Evolutionary conservation across 2,888 invertebrate species (phyloP), one percentile per base, ranked within the genome.

Genomic region (Pammene fasciana): DNA sequence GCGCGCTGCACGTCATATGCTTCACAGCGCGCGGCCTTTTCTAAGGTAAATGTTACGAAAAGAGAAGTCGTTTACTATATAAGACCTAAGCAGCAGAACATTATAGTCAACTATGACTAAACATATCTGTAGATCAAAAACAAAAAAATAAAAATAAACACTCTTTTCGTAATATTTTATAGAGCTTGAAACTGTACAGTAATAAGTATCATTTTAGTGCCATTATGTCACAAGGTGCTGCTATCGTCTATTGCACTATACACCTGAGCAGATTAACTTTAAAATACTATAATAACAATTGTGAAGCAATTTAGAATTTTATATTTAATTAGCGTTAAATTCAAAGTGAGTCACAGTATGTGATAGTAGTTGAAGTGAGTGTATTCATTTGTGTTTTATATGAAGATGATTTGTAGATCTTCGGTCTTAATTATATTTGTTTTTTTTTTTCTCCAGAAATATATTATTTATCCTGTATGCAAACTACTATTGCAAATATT

Each of bases 1-100:
- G 80, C 78, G 78, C 77, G 74, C 77, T 78, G 78, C 77, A 77
- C 73, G 68, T 75, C 73, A 78, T 73, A 76, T 77, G 72, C 71
- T 72, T 76, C 78, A 75, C 72, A 67, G 76, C 81, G 78, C 72
- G 68, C 73, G 75, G 73, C 70, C 71, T 75, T 71, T 73, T 73
- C 74, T 76, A 78, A 55, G 65, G 72, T 75, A 79, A 80, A 76
- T 14, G 34, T 59, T 57, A 16, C 68, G 68, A 65, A 68, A 59
- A 52, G 64, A 52, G 36, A 16, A 16, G 6, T 14, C 10, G 14
- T 14, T 36, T 14, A 10, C 5, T 10, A 26, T 45, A 1, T 5
- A 14, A 34, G 18, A 13, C 11, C 11, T 6, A 26, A 50, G 5
- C 6, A 9, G 38, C 8, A 38, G 38, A 38, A 26, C 26, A 4